Percentiles rank a stretch among this genome's conserved stretches.
Evolutionary conservation across 1,140 invertebrate species (phyloP).

Genomic region (Melitaea cinxia): DNA sequence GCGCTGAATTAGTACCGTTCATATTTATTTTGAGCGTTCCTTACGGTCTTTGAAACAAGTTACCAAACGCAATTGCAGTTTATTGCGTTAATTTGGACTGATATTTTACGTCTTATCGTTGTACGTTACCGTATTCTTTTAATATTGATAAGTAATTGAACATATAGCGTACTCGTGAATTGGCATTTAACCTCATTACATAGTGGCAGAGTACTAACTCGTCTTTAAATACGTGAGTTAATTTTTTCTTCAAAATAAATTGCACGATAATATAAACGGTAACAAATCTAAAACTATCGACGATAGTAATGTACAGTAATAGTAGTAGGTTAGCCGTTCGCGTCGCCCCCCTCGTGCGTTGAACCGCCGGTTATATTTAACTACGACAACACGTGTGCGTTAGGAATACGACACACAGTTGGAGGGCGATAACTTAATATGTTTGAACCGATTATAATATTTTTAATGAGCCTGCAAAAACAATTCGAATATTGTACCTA

Average conservation of each 20-base stretch:
- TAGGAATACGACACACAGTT: slow-evolving; percentile 48
- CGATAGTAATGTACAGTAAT: slow-evolving; percentile 27
- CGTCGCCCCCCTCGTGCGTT: slow-evolving; percentile 68
- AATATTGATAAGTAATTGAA: no score
- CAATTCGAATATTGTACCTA: neutral
- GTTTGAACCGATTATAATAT: neutral
- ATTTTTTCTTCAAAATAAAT: neutral
- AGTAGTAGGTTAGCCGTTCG: slow-evolving; percentile 69
- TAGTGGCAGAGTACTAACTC: neutral
- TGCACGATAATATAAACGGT: slow-evolving; percentile 13
- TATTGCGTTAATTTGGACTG: neutral
- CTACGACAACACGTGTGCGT: slow-evolving; percentile 72
- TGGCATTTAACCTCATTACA: neutral
- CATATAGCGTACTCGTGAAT: no score
- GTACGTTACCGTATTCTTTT: no score
- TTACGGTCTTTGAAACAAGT: neutral
- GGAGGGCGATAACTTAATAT: slow-evolving; percentile 28
- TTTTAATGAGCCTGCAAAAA: neutral
- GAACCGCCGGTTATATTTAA: slow-evolving; percentile 79
- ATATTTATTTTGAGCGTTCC: neutral
- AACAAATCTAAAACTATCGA: slow-evolving; percentile 9
- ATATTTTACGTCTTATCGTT: neutral
- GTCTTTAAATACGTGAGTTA: neutral
- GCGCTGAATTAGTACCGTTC: neutral
- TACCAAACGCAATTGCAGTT: neutral